A percentile compares a stretch with the other conserved stretches of the same genome.
phyloP scores from a whole-genome alignment of 2,113 vertebrate genomes.

The Pteruthius melanotis region DNA sequence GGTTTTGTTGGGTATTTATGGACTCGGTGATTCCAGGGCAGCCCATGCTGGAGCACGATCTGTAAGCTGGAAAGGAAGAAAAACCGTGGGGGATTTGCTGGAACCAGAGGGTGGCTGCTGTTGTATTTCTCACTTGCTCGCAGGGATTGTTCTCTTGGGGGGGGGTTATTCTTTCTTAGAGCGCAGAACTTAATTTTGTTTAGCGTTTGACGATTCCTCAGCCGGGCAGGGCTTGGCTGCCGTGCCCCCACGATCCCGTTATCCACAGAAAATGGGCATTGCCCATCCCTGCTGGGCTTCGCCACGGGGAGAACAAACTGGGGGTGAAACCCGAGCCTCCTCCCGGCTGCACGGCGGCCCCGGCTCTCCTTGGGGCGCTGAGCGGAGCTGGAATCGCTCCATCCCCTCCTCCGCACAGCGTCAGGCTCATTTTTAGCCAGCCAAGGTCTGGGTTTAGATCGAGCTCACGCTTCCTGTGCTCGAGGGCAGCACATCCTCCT shows the following conservation, averaged over 20 bases:
- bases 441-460: background rate
- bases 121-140: background rate
- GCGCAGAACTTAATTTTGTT: background rate
- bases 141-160: too few relatives aligned
- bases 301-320: background rate
- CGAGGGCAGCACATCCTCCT: background rate
- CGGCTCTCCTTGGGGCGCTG: background rate
- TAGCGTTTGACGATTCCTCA: background rate
- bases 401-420: background rate
- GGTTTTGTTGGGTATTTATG: background rate
- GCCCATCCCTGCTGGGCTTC: background rate
- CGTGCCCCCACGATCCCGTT: background rate
- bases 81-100: background rate
- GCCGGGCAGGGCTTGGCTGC: background rate
- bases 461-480: background rate
- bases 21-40: background rate
- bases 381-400: background rate
- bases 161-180: background rate
- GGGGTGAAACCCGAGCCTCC: background rate
- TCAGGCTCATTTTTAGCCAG: background rate
- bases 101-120: background rate
- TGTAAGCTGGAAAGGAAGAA: background rate
- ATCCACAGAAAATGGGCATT: accelerated
- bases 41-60: background rate
- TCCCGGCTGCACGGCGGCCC: background rate